Base-by-base conservation (phyloP, 1,140 invertebrate species). In the Leptestheria dahalacensis region DNA sequence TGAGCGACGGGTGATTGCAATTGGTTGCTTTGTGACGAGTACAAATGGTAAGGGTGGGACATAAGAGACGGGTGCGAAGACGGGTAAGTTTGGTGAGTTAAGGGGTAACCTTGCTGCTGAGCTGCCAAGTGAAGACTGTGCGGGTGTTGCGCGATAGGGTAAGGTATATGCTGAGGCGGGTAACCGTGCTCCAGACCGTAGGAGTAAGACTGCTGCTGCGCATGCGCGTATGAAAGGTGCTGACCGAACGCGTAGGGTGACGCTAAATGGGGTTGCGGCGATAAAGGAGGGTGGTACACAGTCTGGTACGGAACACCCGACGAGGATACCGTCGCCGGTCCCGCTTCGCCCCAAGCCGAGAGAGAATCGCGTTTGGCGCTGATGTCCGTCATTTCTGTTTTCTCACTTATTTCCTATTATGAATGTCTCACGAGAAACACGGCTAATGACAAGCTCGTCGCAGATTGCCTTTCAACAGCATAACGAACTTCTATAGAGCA, bases 291-390 rank as follows among this genome's bases (percentile, higher is more conserved):
- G 53, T 56, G 41, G 25, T 56, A 25, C 48, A 28, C 28, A 60
- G 58, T 60, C 57, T 57, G 48, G 57, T 46, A 62, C 46, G 50
- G 57, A 60, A 48, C 50, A 29, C 48, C 29, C 18, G 61, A 60
- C 59, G 61, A 24, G 21, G 56, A 47, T 48, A 24, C 57, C 55
- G 55, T 57, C 51, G 49, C 58, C 28, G 28, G 48, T 9, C 15
- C 21, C 9, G 47, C 48, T 21, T 48, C 47, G 10, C 41, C 58
- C 58, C 58, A 60, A 12, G 29, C 58, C 23, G 57, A 18, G 21
- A 60, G 12, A 26, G 53, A 55, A 28, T 60, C 58, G 6, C 58
- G 58, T 41, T 60, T 60, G 28, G 58, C 49, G 24, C 48, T 60
- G 29, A 60, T 60, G 28, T 60, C 58, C 9, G 58, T 52, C 58